Evolutionary conservation across 2,113 vertebrate species (phyloP), one percentile per base, ranked within the genome.

Genomic region (Semnornis frantzii): DNA sequence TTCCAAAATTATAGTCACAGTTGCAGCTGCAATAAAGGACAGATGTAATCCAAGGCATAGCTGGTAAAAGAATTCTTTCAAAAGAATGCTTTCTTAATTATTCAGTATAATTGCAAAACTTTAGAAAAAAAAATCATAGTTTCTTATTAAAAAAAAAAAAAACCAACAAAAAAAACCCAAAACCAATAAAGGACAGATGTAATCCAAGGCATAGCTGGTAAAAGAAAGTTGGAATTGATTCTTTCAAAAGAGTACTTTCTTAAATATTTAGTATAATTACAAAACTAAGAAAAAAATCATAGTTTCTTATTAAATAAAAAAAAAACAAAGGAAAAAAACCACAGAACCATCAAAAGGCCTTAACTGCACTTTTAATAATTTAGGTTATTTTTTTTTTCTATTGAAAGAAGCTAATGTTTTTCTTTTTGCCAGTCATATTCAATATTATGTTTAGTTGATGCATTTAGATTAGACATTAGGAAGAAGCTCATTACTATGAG

Each of bases 341-440:
- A 24, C 1, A 4, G 27, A 92, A 15, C 0, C 46, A 3, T 14
- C 24, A 78, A 39, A 57, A 30, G 2, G 3, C 1, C 2, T 58
- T 64, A 8, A 31, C 4, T 70, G 9, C 13, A 60, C 8, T 50
- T 64, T 60, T 63, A 59, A 39, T 55, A 70, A 19, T n/a, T n/a
- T n/a, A n/a, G n/a, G n/a, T 82, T 50, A 2, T 7, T 42, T 68
- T 33, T 73, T 83, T 1, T 50, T 64, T 31, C 68, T 79, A 54
- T 23, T n/a, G 19, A 54, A 66, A n/a, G 4, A 71, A 63, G 5
- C 5, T 46, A 28, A 19, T 68, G 37, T 70, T 81, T 76, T 80
- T 31, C 54, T 24, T 84, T 70, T 91, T 74, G 1, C 4, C 8
- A 52, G 16, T 20, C 24, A 21, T 70, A 46, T 18, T 59, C 11